Conservation (phyloP, 2,888 invertebrate species). For the Tenthredo distinguenda region DNA sequence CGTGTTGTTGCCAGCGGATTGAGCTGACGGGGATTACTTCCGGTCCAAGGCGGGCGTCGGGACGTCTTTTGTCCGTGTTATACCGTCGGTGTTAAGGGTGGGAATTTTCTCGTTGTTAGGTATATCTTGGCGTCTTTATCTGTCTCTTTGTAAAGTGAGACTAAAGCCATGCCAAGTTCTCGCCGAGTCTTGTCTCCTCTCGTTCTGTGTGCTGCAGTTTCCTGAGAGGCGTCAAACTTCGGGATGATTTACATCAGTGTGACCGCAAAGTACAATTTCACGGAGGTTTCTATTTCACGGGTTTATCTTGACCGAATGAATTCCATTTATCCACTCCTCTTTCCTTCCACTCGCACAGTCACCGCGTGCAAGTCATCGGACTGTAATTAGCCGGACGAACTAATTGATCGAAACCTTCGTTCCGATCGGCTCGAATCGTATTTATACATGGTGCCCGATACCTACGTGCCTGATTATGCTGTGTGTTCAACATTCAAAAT, state of each 20-base stretch:
- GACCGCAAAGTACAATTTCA: conserved; percentile 24
- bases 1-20: background rate
- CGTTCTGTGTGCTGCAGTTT: background rate
- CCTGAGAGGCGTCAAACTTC: conserved; percentile 1
- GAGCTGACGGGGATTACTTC: conserved; percentile 26
- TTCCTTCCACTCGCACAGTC: background rate
- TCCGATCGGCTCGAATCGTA: background rate
- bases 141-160: conserved; percentile 14
- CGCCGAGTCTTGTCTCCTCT: background rate
- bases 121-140: conserved; percentile 12
- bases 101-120: background rate
- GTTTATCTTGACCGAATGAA: background rate
- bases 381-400: background rate
- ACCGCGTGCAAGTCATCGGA: background rate
- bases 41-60: background rate
- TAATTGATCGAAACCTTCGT: background rate
- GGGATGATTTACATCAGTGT: background rate
- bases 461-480: background rate
- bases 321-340: background rate
- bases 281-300: conserved; percentile 14
- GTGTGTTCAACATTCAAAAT: background rate
- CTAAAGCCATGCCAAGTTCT: background rate
- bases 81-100: background rate
- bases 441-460: background rate
- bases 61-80: background rate